Evolutionary conservation across 2,797 vertebrate genomes (phyloP).

Genomic region (Chromis chromis): DNA sequence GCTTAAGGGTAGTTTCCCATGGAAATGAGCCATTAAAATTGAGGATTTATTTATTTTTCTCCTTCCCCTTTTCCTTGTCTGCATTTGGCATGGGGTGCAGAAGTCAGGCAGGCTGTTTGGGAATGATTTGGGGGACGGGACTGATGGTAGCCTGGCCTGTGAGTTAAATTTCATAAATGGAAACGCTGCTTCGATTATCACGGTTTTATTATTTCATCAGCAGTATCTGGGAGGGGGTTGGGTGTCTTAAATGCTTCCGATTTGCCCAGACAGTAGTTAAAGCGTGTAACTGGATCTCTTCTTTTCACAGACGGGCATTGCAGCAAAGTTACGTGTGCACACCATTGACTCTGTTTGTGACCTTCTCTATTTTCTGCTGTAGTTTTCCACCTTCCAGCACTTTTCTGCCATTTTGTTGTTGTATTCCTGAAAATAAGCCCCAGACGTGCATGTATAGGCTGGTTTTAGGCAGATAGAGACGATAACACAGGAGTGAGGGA

Average conservation of each 20-base stretch:
- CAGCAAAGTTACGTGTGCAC: constrained; percentile 32
- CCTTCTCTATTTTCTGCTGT: constrained; percentile 5
- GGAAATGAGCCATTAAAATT: constrained; percentile 81
- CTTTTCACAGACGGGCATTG: constrained; percentile 20
- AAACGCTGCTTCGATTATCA: constrained; percentile 70
- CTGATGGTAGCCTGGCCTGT: constrained; percentile 43
- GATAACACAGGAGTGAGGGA: constrained; percentile 45
- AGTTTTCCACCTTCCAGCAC: constrained; percentile 26
- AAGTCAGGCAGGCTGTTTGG: constrained; percentile 69
- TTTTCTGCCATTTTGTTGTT: constrained; percentile 20
- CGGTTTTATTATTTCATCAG: constrained; percentile 75
- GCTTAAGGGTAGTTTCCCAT: constrained; percentile 77
- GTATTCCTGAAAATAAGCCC: constrained; percentile 13
- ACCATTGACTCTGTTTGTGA: neutral
- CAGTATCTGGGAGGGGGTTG: constrained; percentile 57
- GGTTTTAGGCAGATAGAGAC: constrained; percentile 33
- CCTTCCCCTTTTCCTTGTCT: constrained; percentile 65
- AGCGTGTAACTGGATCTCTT: constrained; percentile 51
- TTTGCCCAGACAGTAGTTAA: constrained; percentile 55
- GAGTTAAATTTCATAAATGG: constrained; percentile 67
- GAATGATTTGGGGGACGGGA: constrained; percentile 64
- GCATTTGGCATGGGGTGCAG: constrained; percentile 55
- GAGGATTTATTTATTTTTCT: constrained; percentile 80
- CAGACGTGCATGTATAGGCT: constrained; percentile 27
- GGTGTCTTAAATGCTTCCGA: constrained; percentile 68